Evolutionary conservation across 2,888 invertebrate species (phyloP).

Genomic region (Mythimna lalbum): DNA sequence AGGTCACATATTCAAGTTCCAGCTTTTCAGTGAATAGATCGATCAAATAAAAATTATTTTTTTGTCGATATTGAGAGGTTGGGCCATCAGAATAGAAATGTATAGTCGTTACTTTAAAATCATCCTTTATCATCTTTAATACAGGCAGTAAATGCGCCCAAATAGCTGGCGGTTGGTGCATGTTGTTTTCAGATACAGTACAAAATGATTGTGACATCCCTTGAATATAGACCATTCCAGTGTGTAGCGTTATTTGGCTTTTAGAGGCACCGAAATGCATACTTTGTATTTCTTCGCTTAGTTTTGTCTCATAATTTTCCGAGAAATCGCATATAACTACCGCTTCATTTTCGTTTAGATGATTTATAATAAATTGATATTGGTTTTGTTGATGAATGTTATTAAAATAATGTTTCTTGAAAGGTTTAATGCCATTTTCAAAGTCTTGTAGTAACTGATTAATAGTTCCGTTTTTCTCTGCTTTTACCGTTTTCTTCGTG

Average conservation of each 20-base stretch:
- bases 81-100: constrained; percentile 42
- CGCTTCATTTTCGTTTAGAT: no score
- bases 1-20: constrained; percentile 11
- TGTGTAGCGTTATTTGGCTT: no score
- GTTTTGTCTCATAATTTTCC: no score
- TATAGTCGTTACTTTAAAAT: constrained; percentile 17
- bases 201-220: no score
- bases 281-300: no score
- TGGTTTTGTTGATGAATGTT: no score
- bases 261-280: no score
- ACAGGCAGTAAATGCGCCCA: constrained; percentile 17
- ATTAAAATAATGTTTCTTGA: no score
- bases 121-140: constrained; percentile 1
- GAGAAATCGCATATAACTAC: no score
- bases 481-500: constrained; percentile 1
- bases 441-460: constrained; percentile 1
- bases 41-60: background rate
- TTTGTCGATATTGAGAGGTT: constrained; percentile 8
- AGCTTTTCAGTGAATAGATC: constrained; percentile 4
- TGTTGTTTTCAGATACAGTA: no score
- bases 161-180: constrained; percentile 37
- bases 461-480: constrained; percentile 3
- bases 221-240: no score
- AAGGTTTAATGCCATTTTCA: background rate
- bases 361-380: no score